phyloP scores from a whole-genome alignment of 2,797 vertebrate species.

The Sebastes trivittatus region DNA sequence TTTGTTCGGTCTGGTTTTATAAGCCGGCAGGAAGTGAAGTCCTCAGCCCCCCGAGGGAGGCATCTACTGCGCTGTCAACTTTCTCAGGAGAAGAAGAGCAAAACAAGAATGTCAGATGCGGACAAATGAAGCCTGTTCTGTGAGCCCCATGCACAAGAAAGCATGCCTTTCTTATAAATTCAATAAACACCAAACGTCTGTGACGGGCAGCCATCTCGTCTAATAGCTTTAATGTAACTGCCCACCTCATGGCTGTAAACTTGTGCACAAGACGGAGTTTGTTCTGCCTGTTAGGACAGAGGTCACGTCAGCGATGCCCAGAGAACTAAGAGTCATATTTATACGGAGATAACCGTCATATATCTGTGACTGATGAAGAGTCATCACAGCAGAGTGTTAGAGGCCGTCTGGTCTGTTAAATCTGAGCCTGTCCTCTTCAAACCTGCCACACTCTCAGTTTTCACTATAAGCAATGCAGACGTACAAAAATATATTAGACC shows the following conservation, averaged over 20 bases:
- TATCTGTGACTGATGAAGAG: background rate
- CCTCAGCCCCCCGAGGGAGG: slow-evolving; percentile 32
- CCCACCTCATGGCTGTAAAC: slow-evolving; percentile 25
- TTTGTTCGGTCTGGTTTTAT: slow-evolving; percentile 57
- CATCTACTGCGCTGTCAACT: slow-evolving; percentile 43
- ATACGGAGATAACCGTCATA: slow-evolving; percentile 2
- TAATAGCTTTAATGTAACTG: slow-evolving; percentile 37
- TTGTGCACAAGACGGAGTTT: slow-evolving; percentile 3
- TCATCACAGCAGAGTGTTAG: background rate
- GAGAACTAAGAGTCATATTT: background rate
- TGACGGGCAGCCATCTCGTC: slow-evolving; percentile 39
- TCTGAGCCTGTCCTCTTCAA: slow-evolving; percentile 12
- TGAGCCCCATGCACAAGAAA: slow-evolving; percentile 59
- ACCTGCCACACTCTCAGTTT: slow-evolving; percentile 16
- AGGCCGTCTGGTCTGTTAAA: background rate
- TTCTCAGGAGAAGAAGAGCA: slow-evolving; percentile 35
- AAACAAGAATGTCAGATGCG: slow-evolving; percentile 39
- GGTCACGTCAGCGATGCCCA: background rate
- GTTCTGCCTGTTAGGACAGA: slow-evolving; percentile 4
- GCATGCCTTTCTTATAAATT: slow-evolving; percentile 63
- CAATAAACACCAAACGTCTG: slow-evolving; percentile 52
- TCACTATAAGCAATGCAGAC: slow-evolving; percentile 44
- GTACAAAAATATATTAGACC: slow-evolving; percentile 47
- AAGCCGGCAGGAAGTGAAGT: slow-evolving; percentile 51
- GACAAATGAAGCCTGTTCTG: slow-evolving; percentile 61